A percentile compares a stretch with the other conserved stretches of the same genome.
phyloP scores from a whole-genome alignment of 2,113 vertebrate genomes.

The Mastomys coucha region DNA sequence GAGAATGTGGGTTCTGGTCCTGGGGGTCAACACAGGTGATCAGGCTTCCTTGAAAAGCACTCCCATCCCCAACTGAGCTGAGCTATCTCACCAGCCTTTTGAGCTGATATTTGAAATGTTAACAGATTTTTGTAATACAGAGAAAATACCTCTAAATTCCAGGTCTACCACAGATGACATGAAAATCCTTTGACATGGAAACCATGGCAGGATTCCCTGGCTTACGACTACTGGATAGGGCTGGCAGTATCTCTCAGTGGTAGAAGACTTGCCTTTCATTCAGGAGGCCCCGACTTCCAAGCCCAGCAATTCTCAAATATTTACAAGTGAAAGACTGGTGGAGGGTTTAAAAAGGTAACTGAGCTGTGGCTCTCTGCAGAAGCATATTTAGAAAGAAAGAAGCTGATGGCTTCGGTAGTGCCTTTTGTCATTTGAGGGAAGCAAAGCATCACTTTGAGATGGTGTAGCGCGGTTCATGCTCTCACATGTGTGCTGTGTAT shows the following conservation, averaged over 20 bases:
- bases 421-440: constrained; percentile 77
- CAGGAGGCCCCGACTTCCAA: not conserved
- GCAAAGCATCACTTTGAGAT: constrained; percentile 72
- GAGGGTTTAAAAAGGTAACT: constrained; percentile 40
- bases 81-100: not conserved
- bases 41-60: not conserved
- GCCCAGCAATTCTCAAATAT: not conserved
- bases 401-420: not conserved
- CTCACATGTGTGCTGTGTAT: constrained; percentile 73
- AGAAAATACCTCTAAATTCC: constrained; percentile 47
- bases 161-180: not conserved
- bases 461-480: constrained; percentile 70
- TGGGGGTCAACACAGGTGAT: not conserved
- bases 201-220: constrained; percentile 4
- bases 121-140: constrained; percentile 38
- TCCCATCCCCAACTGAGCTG: not conserved
- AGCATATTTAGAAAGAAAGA: constrained; percentile 31
- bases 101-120: constrained; percentile 62
- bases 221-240: not conserved
- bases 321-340: not conserved
- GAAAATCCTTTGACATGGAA: constrained; percentile 18
- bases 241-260: not conserved
- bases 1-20: not conserved
- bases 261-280: not conserved
- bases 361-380: not conserved